phyloP scores from a whole-genome alignment of 2,888 invertebrate species.

The Drosophila testacea region DNA sequence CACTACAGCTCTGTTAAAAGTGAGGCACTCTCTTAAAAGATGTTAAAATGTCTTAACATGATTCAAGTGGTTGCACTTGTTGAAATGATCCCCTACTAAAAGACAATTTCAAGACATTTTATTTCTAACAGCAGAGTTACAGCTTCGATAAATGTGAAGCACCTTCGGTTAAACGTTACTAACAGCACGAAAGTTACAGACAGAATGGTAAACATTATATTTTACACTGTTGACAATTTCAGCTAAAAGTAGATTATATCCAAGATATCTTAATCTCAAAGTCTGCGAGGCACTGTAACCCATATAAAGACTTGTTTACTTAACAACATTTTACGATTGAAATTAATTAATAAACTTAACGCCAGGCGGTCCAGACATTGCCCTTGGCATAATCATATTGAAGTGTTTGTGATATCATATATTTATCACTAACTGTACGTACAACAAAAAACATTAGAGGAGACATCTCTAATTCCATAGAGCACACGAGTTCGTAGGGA shows the following conservation, averaged over 20 bases:
- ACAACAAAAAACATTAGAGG: background rate
- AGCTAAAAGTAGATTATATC: conserved; percentile 10
- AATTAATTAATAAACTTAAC: conserved; percentile 58
- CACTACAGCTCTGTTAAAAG: background rate
- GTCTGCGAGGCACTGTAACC: conserved; percentile 1
- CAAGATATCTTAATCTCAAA: conserved; percentile 7
- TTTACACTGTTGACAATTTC: background rate
- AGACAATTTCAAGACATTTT: background rate
- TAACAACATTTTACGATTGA: conserved; percentile 51
- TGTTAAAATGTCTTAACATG: background rate
- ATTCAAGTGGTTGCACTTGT: background rate
- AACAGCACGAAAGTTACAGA: background rate
- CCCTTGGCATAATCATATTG: conserved; percentile 12
- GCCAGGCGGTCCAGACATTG: conserved; percentile 10
- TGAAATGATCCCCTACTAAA: background rate
- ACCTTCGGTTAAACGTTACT: background rate
- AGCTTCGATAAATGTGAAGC: background rate
- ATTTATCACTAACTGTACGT: background rate
- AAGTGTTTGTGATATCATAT: conserved; percentile 17
- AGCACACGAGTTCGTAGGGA: background rate
- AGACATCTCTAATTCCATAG: background rate
- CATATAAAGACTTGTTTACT: conserved; percentile 32
- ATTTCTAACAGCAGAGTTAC: background rate
- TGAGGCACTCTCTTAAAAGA: background rate
- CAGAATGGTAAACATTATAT: background rate